A percentile compares a stretch with the other conserved stretches of the same genome.
These are phyloP conservation scores for Zaprionus lineosus DNA, from an alignment of 2,888 invertebrate species.

Conservation along the genomic window DNA sequence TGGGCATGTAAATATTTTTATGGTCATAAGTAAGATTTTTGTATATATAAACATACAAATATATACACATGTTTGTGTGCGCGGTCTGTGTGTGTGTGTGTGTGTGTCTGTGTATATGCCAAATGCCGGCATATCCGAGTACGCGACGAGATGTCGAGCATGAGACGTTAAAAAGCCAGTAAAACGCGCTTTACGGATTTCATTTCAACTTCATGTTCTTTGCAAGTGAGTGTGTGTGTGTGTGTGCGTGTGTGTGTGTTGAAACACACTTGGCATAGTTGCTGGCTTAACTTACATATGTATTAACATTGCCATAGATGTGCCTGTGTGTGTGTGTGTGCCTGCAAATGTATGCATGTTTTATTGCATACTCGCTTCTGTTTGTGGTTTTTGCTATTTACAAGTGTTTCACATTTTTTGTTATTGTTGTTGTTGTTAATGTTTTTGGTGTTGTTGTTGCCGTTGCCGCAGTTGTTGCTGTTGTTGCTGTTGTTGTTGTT, in stretches of 20 bases:
- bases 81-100: conserved; percentile 12
- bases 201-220: conserved; percentile 49
- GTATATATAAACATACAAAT: conserved; percentile 40
- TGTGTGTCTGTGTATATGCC: conserved; percentile 16
- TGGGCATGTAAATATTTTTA: conserved; percentile 77
- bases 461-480: conserved; percentile 8
- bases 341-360: conserved; percentile 72
- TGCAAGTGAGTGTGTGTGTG: background rate
- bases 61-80: conserved; percentile 23
- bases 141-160: conserved; percentile 48
- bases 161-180: conserved; percentile 76
- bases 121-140: conserved; percentile 50
- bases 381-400: conserved; percentile 72
- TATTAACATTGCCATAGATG: conserved; percentile 10
- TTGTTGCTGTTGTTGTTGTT: conserved; percentile 13
- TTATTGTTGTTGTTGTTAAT: conserved; percentile 6
- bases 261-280: conserved; percentile 62
- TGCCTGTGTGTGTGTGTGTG: conserved; percentile 29
- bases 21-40: conserved; percentile 77
- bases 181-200: conserved; percentile 78
- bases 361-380: conserved; percentile 72
- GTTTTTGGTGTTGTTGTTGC: conserved; percentile 1
- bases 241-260: conserved; percentile 23
- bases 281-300: conserved; percentile 43
- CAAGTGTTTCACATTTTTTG: conserved; percentile 65